Conservation (phyloP, 64 coral and sea anemone genomes). For the Pachyseris speciosa region DNA sequence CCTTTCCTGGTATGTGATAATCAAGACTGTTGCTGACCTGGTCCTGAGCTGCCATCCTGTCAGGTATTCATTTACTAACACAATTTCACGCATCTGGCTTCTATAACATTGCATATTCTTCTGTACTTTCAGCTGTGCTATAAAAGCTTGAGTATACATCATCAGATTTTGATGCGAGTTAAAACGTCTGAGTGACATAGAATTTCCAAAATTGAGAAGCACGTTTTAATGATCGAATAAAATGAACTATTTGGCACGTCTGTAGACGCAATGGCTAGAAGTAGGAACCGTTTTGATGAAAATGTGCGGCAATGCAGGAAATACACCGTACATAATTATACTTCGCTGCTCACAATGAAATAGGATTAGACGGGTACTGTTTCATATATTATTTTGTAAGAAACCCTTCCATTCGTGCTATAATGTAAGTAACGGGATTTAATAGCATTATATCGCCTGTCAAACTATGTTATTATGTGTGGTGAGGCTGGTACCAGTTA, state of each 20-base stretch:
- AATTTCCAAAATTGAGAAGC: neutral
- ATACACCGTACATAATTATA: no score
- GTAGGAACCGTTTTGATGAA: no score
- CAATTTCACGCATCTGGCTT: neutral
- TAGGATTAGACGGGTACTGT: no score
- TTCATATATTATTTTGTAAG: neutral
- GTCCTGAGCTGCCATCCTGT: neutral
- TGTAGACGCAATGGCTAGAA: no score
- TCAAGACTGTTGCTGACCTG: neutral
- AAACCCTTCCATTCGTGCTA: neutral
- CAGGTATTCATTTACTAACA: neutral
- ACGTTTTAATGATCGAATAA: no score
- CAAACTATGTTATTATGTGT: neutral
- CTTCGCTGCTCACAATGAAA: no score
- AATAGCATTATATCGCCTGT: neutral
- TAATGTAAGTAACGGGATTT: neutral
- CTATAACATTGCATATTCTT: no score
- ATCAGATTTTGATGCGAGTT: neutral
- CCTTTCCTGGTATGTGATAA: no score
- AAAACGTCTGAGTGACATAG: neutral
- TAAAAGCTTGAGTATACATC: neutral
- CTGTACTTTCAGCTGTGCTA: neutral
- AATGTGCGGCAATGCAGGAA: no score
- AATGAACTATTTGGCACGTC: no score
- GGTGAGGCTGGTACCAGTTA: conserved; percentile 12